phyloP scores from a whole-genome alignment of 2,797 vertebrate genomes.

The Orientallactaga sibirica region DNA sequence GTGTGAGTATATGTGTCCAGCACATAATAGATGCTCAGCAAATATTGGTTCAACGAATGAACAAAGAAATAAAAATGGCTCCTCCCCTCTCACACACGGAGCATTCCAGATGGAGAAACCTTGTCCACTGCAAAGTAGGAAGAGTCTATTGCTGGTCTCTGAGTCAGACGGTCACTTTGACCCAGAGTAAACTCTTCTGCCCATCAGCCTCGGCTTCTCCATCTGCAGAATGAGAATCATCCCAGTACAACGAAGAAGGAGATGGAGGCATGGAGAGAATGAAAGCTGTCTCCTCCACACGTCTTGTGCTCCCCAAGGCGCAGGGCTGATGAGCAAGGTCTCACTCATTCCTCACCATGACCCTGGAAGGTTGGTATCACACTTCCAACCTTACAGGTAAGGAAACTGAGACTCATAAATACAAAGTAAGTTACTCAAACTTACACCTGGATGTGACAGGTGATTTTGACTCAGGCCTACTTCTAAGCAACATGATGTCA shows the following conservation, averaged over 20 bases:
- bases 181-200: neutral
- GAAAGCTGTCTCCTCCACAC: neutral
- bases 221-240: neutral
- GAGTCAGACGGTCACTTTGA: conserved; percentile 15
- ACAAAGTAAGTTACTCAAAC: neutral
- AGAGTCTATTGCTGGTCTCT: neutral
- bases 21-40: neutral
- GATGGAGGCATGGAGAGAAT: neutral
- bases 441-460: neutral
- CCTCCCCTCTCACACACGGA: neutral
- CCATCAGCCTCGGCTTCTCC: neutral
- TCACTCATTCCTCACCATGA: neutral
- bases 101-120: neutral
- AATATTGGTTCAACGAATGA: neutral
- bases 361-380: neutral
- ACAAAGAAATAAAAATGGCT: conserved; percentile 1
- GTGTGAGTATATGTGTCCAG: no score
- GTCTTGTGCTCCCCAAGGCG: neutral
- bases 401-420: conserved; percentile 9
- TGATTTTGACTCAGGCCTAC: neutral
- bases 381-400: neutral
- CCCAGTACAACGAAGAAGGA: neutral
- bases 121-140: conserved; percentile 11
- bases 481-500: neutral
- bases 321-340: neutral